Percentiles rank a stretch among this genome's conserved stretches.
These are phyloP conservation scores for Papilio glaucus DNA, from an alignment of 1,140 invertebrate species.

Conservation along the genomic window DNA sequence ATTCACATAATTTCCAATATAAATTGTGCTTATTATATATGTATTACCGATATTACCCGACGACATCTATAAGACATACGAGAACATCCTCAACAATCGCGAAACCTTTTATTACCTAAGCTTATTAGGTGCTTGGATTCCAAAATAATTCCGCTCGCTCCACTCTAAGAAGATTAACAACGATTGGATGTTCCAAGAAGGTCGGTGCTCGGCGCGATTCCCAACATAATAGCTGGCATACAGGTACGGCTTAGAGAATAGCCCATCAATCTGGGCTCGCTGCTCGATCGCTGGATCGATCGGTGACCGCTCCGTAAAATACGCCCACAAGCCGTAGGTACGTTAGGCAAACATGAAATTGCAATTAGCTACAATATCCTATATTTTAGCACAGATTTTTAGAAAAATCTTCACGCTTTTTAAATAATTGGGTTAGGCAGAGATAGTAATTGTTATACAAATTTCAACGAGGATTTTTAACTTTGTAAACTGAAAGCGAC, in stretches of 20 bases:
- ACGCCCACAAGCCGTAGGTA: not conserved
- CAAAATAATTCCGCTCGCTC: slow-evolving; percentile 78
- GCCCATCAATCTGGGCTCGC: slow-evolving; percentile 68
- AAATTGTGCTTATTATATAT: slow-evolving; percentile 26
- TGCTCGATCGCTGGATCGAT: slow-evolving; percentile 59
- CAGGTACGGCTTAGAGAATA: slow-evolving; percentile 69
- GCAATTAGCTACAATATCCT: slow-evolving; percentile 46
- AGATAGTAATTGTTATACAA: too few relatives aligned
- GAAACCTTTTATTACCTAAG: slow-evolving; percentile 78
- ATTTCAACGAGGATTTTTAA: too few relatives aligned
- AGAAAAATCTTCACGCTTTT: too few relatives aligned
- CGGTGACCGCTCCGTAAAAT: slow-evolving; percentile 49
- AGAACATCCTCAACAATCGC: slow-evolving; percentile 57
- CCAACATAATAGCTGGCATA: slow-evolving; percentile 70
- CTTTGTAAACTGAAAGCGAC: too few relatives aligned
- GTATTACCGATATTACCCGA: slow-evolving; percentile 11
- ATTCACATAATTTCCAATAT: too few relatives aligned
- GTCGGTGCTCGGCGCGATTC: slow-evolving; percentile 59
- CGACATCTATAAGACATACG: slow-evolving; percentile 36
- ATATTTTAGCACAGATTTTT: too few relatives aligned
- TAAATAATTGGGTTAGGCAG: too few relatives aligned
- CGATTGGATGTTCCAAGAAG: slow-evolving; percentile 79
- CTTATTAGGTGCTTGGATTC: slow-evolving; percentile 76
- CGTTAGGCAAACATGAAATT: slow-evolving; percentile 35
- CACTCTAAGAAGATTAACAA: slow-evolving; percentile 80